Evolutionary conservation across 2,888 invertebrate genomes (phyloP).

Genomic region (Rotaria socialis): DNA sequence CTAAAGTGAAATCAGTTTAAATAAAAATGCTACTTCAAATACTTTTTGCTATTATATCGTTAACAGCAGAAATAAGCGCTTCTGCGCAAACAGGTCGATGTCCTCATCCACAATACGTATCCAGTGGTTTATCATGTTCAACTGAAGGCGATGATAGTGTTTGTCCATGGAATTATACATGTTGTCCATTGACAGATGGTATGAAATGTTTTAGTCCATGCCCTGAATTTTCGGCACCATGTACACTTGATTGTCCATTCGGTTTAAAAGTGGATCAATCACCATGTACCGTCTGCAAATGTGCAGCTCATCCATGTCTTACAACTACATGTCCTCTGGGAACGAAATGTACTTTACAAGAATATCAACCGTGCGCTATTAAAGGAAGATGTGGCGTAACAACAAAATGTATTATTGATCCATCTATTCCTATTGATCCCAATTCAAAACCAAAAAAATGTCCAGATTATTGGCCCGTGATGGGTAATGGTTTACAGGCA

Average conservation of each 20-base stretch:
- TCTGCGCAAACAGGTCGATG: neutral
- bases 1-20: neutral
- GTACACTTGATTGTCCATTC: neutral
- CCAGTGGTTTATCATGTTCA: neutral
- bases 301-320: neutral
- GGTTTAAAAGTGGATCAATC: slow-evolving; percentile 25
- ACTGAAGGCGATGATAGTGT: slow-evolving; percentile 8
- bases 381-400: neutral
- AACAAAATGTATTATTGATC: neutral
- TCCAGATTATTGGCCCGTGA: neutral
- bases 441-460: slow-evolving; percentile 4
- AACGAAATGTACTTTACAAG: neutral
- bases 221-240: neutral
- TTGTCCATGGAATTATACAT: slow-evolving; percentile 9
- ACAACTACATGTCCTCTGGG: neutral
- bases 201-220: slow-evolving; percentile 10
- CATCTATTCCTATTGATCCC: neutral
- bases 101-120: neutral
- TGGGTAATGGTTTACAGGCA: neutral
- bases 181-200: slow-evolving; percentile 19
- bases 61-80: neutral
- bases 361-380: slow-evolving; percentile 19
- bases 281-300: slow-evolving; percentile 20
- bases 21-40: neutral
- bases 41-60: neutral